Base-by-base conservation (phyloP, 2,888 invertebrate species). In the Reticulitermes lucifugus region DNA sequence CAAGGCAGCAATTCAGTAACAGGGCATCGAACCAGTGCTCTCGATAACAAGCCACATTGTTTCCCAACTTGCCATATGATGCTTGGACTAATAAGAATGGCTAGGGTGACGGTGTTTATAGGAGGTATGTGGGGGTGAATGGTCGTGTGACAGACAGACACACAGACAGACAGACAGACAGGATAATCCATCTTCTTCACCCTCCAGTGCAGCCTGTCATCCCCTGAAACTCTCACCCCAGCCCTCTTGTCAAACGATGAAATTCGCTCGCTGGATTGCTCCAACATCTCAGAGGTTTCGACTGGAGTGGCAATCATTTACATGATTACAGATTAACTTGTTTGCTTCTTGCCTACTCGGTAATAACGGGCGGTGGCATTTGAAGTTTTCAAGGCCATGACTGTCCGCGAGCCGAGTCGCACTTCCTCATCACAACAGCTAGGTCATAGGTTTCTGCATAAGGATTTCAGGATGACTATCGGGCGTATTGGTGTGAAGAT, bases 101-200 rank as follows among this genome's bases (percentile, higher is more conserved):
- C 25, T 6, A 65, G 25, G 25, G 65, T 65, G 65, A 65, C 65
- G n/a, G 5, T 25, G 65, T n/a, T 25, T 65, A n/a, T 65, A 22
- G 60, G 60, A 35, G 60, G 7, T 60, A 10, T 9, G 25, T 25
- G 65, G 65, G 65, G 65, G 65, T 65, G 65, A 65, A 65, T 65
- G 65, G n/a, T 65, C 65, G 65, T 65, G 25, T 65, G n/a, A n/a
- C n/a, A n/a, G n/a, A n/a, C n/a, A n/a, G n/a, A n/a, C n/a, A n/a
- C n/a, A n/a, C n/a, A n/a, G 65, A 65, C 65, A 65, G 65, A 60
- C 60, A 35, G 35, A 35, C 35, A 60, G 60, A 65, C 65, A 65
- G 25, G 65, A 65, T 65, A 65, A 65, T 65, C 65, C 65, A 65
- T 65, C 65, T 65, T 65, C 65, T 65, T 65, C 65, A 65, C 65